Conservation (phyloP, 1,140 invertebrate genomes). For the Latrodectus geometricus region DNA sequence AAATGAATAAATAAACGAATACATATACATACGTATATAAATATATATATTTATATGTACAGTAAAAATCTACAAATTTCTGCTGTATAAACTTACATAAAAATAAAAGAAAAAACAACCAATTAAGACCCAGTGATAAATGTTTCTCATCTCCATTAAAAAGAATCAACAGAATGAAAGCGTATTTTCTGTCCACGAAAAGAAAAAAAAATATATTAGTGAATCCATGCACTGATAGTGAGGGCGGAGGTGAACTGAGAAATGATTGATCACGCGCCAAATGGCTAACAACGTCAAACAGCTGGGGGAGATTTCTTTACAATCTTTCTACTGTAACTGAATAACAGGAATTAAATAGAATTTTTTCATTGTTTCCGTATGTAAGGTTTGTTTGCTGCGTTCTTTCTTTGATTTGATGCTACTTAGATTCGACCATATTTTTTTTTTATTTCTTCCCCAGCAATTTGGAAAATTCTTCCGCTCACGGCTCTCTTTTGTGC, state of each 20-base stretch:
- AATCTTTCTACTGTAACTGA: background rate
- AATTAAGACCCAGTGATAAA: constrained; percentile 32
- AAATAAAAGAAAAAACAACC: background rate
- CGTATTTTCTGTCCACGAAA: too few relatives aligned
- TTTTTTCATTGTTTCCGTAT: background rate
- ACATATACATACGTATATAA: too few relatives aligned
- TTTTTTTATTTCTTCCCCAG: background rate
- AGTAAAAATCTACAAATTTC: too few relatives aligned
- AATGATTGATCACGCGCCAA: constrained; percentile 43
- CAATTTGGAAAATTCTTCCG: background rate
- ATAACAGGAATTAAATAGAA: constrained; percentile 21
- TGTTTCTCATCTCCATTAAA: constrained; percentile 41
- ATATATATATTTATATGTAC: too few relatives aligned
- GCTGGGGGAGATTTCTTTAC: constrained; percentile 12
- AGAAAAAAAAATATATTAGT: background rate
- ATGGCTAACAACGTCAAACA: constrained; percentile 32
- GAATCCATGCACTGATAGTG: background rate
- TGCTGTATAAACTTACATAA: too few relatives aligned
- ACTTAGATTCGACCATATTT: background rate
- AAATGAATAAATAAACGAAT: too few relatives aligned
- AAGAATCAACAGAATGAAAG: background rate
- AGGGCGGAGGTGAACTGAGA: constrained; percentile 20
- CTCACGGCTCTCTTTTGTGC: background rate
- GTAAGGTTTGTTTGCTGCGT: background rate
- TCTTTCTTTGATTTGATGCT: constrained; percentile 20